Evolutionary conservation across 2,797 vertebrate species (phyloP).

Genomic region (Propithecus deckenii): DNA sequence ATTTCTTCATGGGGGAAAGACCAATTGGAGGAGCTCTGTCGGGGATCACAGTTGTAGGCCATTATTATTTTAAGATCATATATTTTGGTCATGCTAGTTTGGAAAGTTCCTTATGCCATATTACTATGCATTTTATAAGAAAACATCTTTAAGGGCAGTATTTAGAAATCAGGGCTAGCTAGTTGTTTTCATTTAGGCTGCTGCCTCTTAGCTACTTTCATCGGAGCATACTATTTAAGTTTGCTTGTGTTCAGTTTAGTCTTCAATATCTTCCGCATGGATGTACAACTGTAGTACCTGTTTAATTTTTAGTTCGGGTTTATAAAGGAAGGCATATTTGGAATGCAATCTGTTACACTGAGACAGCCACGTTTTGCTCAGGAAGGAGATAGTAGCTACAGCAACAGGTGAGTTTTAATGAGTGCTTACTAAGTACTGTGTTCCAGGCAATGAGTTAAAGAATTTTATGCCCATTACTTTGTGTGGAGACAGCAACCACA

Average conservation of each 20-base stretch:
- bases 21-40: no score
- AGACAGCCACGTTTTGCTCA: background rate
- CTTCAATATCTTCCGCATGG: background rate
- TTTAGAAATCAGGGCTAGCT: conserved; percentile 4
- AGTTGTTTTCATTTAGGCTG: background rate
- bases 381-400: background rate
- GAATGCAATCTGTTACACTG: background rate
- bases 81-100: background rate
- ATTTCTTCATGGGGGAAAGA: no score
- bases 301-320: conserved; percentile 24
- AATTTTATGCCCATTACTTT: background rate
- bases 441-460: background rate
- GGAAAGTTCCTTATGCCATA: background rate
- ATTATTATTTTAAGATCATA: background rate
- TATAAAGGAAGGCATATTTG: background rate
- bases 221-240: background rate
- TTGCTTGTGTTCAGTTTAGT: background rate
- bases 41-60: background rate
- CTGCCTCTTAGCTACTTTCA: background rate
- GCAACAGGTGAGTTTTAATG: background rate
- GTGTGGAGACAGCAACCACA: background rate
- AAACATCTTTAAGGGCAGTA: background rate
- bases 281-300: background rate
- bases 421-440: background rate
- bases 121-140: conserved; percentile 3